Percentiles rank a stretch among this genome's conserved stretches.
These are phyloP conservation scores for Agriopis leucophaearia DNA, from an alignment of 2,888 invertebrate species.

Conservation along the genomic window DNA sequence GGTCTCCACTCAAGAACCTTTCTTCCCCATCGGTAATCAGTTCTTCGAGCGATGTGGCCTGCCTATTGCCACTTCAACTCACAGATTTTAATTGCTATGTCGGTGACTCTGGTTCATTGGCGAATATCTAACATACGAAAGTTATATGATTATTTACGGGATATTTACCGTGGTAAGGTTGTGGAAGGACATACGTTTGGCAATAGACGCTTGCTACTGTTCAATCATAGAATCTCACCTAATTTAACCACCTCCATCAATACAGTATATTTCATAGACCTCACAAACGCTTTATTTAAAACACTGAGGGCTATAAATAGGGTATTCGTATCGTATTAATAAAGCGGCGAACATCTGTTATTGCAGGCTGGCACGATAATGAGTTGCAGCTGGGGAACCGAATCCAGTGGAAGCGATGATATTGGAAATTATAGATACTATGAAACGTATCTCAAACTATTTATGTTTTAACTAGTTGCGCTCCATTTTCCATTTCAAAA, in stretches of 20 bases:
- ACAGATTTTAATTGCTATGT: too few species aligned
- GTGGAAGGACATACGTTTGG: too few species aligned
- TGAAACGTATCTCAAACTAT: background rate
- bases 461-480: background rate
- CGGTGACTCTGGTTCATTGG: too few species aligned
- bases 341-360: constrained; percentile 72
- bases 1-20: too few species aligned
- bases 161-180: too few species aligned
- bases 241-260: constrained; percentile 18
- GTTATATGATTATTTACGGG: too few species aligned
- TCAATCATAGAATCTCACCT: background rate
- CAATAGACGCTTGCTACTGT: background rate
- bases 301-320: constrained; percentile 54
- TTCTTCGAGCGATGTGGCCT: too few species aligned
- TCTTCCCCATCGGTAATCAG: too few species aligned
- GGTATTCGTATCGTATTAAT: constrained; percentile 68
- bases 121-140: too few species aligned
- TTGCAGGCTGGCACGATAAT: constrained; percentile 66
- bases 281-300: constrained; percentile 36
- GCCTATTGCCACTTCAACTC: too few species aligned
- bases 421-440: background rate
- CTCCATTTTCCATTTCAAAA: too few species aligned
- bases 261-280: constrained; percentile 29
- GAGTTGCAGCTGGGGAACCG: constrained; percentile 53
- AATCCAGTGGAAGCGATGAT: constrained; percentile 34